These are phyloP conservation scores for Mnemiopsis leidyi DNA, from an alignment of 37 sponge, comb jelly and placozoan genomes.

Conservation along the genomic window DNA sequence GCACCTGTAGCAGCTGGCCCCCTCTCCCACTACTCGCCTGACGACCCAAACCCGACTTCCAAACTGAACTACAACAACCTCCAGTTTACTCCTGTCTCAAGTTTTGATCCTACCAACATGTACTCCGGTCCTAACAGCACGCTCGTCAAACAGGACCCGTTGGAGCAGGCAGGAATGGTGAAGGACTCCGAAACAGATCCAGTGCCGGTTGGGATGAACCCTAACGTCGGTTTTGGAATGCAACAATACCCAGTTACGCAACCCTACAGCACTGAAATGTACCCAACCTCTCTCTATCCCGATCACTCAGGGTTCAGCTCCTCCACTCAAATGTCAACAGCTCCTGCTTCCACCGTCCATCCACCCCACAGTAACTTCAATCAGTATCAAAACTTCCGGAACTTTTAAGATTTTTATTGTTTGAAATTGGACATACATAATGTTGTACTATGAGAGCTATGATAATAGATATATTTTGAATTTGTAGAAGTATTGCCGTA, in stretches of 20 bases:
- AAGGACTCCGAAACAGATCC: not conserved
- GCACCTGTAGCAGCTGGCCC: not conserved
- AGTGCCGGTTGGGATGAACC: not conserved
- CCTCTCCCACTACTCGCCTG: conserved; percentile 38
- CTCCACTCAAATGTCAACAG: not conserved
- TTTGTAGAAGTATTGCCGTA: not conserved
- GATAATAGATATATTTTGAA: not conserved
- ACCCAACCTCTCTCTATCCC: conserved; percentile 33
- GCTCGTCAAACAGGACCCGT: conserved; percentile 20
- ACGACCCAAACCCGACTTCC: not conserved
- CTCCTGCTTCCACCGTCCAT: not conserved
- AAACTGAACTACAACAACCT: not conserved
- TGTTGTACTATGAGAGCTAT: not conserved
- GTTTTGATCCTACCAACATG: not conserved
- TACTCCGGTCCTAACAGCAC: not conserved
- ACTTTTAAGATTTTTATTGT: conserved; percentile 64
- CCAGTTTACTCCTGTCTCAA: not conserved
- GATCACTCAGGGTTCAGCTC: conserved; percentile 42
- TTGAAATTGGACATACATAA: conserved; percentile 26
- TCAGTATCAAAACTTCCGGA: conserved; percentile 62
- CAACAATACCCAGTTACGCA: conserved; percentile 12
- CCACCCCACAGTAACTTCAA: not conserved
- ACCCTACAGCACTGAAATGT: conserved; percentile 34
- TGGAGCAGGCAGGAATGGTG: not conserved
- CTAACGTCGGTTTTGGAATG: not conserved